phyloP scores from a whole-genome alignment of 2,797 vertebrate genomes.

The Danio choprae region DNA sequence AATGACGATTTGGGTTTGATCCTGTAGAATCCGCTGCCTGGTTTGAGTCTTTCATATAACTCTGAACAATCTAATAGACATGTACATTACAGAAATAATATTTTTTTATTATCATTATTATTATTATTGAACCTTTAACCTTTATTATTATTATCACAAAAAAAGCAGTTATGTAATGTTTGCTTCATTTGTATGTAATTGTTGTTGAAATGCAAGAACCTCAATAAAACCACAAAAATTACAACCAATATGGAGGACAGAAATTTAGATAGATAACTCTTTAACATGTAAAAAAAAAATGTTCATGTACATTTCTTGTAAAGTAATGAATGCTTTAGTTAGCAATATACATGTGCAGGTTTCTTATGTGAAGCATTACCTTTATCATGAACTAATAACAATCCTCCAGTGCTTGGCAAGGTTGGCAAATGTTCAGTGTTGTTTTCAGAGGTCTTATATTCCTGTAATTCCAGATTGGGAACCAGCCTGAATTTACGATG shows the following conservation, averaged over 20 bases:
- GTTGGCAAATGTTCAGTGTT: conserved; percentile 2
- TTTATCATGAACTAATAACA: conserved; percentile 84
- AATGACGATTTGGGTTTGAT: conserved; percentile 77
- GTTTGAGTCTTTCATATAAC: conserved; percentile 78
- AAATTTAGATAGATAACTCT: neutral
- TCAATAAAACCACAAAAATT: neutral
- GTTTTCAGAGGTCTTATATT: conserved; percentile 51
- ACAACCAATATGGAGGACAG: neutral
- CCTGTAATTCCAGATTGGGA: conserved; percentile 37
- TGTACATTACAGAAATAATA: neutral
- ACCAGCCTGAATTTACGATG: conserved; percentile 77
- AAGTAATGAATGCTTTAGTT: neutral
- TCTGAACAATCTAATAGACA: conserved; percentile 82
- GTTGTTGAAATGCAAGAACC: neutral
- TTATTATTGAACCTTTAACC: neutral
- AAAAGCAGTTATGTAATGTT: neutral
- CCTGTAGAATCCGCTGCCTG: conserved; percentile 84
- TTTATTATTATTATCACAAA: neutral
- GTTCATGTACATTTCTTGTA: neutral
- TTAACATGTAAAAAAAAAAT: neutral
- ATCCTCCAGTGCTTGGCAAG: conserved; percentile 81
- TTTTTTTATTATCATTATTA: too few species aligned
- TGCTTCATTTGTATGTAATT: neutral
- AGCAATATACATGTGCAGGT: neutral
- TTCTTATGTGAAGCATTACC: conserved; percentile 70